These are phyloP conservation scores for Tamandua tetradactyla DNA, from an alignment of 2,797 vertebrate genomes.

Conservation along the genomic window DNA sequence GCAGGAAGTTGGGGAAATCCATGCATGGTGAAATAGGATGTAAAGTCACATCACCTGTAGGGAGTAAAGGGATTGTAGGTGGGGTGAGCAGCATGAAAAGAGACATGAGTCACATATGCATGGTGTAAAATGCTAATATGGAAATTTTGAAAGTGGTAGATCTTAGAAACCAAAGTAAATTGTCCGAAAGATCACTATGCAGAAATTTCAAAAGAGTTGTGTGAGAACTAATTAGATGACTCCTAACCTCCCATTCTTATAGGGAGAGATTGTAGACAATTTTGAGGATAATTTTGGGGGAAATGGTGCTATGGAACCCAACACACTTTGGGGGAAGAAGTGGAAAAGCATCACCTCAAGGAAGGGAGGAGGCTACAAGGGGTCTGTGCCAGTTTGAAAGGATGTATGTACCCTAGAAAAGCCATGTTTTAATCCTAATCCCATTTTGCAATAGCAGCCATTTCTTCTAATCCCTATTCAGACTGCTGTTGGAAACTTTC, in stretches of 20 bases:
- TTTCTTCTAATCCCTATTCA: too few relatives aligned
- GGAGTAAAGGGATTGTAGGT: neutral
- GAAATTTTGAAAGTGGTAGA: neutral
- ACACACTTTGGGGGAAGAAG: neutral
- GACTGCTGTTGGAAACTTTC: too few relatives aligned
- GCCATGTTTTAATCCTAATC: too few relatives aligned
- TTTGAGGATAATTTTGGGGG: neutral
- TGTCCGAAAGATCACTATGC: neutral
- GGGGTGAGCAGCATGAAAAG: neutral
- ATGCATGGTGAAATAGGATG: neutral
- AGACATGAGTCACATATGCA: neutral
- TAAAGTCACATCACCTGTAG: neutral
- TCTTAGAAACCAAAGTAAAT: neutral
- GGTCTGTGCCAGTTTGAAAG: too few relatives aligned
- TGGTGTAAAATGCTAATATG: neutral
- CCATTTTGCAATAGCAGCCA: too few relatives aligned
- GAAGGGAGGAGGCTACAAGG: neutral
- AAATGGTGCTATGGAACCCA: neutral
- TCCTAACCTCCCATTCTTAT: neutral
- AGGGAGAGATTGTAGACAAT: neutral
- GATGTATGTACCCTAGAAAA: too few relatives aligned
- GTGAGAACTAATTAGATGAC: neutral
- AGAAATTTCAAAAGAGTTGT: neutral
- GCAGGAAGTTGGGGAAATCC: neutral
- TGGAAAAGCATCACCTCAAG: neutral